A percentile compares a stretch with the other conserved stretches of the same genome.
These are phyloP conservation scores for Pogonognathellus flavescens DNA, from an alignment of 1,140 invertebrate species.

Conservation along the genomic window DNA sequence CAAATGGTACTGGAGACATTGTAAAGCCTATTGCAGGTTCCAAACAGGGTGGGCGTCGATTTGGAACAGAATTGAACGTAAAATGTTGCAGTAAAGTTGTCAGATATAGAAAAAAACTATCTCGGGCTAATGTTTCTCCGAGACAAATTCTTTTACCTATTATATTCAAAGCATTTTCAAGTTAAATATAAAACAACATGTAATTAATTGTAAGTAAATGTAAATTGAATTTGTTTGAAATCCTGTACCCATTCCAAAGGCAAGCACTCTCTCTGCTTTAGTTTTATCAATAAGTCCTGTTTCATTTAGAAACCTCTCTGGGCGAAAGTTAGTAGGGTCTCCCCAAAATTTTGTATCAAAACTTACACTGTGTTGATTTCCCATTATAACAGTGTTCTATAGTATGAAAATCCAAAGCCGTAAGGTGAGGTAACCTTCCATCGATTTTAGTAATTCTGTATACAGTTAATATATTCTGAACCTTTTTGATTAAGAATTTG, in stretches of 20 bases:
- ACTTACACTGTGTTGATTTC: conserved; percentile 53
- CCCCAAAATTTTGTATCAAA: conserved; percentile 57
- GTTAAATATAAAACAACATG: too few relatives aligned
- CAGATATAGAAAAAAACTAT: conserved; percentile 56
- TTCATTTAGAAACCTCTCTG: conserved; percentile 59
- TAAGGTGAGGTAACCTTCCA: too few relatives aligned
- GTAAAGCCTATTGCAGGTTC: conserved; percentile 13
- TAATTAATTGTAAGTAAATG: too few relatives aligned
- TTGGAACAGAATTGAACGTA: conserved; percentile 46
- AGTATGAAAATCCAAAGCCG: neutral
- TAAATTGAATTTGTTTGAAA: neutral
- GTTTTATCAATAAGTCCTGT: conserved; percentile 15
- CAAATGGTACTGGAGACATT: conserved; percentile 38
- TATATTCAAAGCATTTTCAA: neutral
- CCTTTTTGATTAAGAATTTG: conserved; percentile 17
- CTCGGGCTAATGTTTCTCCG: conserved; percentile 44
- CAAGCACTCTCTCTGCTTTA: conserved; percentile 43
- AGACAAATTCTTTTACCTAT: conserved; percentile 52
- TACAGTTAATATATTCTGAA: neutral
- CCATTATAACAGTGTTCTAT: conserved; percentile 54
- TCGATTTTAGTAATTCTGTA: neutral
- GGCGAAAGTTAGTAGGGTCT: conserved; percentile 58
- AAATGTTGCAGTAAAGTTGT: conserved; percentile 56
- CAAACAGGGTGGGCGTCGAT: conserved; percentile 36
- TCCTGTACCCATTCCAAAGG: conserved; percentile 59